Base-by-base conservation (phyloP, 2,113 vertebrate species). In the Reinhardtius hippoglossoides region DNA sequence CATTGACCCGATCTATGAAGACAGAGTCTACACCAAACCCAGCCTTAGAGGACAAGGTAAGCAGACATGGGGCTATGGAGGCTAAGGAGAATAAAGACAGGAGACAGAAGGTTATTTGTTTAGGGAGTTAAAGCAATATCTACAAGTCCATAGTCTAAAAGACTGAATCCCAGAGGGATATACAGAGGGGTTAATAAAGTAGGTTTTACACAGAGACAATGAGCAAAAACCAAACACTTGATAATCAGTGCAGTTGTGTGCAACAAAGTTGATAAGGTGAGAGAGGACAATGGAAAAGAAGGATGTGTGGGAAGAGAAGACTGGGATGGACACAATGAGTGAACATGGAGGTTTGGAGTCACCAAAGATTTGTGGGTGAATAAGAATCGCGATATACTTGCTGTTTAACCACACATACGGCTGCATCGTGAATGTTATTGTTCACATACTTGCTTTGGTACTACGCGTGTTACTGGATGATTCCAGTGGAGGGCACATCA, bases 1-100 rank as follows among this genome's bases (percentile, higher is more conserved):
- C 80, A 99, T 99, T 81, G 97, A 98, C 91, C 98, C 98, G 82
- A 99, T 99, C 93, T 99, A 99, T 67, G 98, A 99, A 94, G 98
- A 99, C 94, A 93, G 97, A 82, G 96, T 99, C 80, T 99, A 99
- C 94, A 98, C 98, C 94, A 99, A 99, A 87, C 96, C 97, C 89
- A 96, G 96, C 89, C 95, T 99, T 91, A 96, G 98, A 94, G 98
- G 97, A 92, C 97, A 92, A 91, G 92, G 92, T 92, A 59, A 91
- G 88, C 54, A 18, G 58, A 42, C 20, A 16, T 21, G 3, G 26
- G 31, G 9, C 18, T 66, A 8, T 35, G n/a, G 8, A 23, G 21
- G n/a, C 12, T 24, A 9, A 44, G 24, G 24, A 42, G 42, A 66
- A 66, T 42, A 27, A 66, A 81, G 68, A 59, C n/a, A 27, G 2